A percentile compares a stretch with the other conserved stretches of the same genome.
phyloP scores from a whole-genome alignment of 37 sponge, comb jelly and placozoan genomes.

The Aphrocallistes beatrix region DNA sequence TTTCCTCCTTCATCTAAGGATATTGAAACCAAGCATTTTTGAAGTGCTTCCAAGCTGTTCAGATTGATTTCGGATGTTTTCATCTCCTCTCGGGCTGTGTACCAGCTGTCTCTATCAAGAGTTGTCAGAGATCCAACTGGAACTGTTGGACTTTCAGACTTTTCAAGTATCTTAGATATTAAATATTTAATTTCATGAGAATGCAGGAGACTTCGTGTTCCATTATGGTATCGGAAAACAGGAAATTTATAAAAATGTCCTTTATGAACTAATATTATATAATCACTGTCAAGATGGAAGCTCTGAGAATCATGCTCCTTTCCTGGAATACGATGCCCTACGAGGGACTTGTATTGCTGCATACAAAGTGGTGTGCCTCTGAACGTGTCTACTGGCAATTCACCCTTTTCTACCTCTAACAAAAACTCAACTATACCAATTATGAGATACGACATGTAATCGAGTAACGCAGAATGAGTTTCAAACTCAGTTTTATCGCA shows the following conservation, averaged over 20 bases:
- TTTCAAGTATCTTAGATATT: background rate
- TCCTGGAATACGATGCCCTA: background rate
- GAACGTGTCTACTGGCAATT: background rate
- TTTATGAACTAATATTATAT: background rate
- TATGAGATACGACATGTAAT: background rate
- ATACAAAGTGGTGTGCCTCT: background rate
- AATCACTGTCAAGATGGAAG: background rate
- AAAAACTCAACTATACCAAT: background rate
- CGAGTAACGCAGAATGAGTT: background rate
- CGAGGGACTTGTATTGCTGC: background rate
- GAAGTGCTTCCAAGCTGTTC: background rate
- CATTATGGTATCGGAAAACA: background rate
- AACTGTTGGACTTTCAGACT: background rate
- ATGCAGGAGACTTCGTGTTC: background rate
- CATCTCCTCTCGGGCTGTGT: background rate
- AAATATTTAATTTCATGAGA: conserved; percentile 8
- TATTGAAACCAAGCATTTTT: background rate
- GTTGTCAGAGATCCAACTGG: background rate
- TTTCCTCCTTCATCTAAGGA: background rate
- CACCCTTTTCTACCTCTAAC: background rate
- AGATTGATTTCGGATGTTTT: background rate
- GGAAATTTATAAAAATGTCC: background rate
- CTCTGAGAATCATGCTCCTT: background rate
- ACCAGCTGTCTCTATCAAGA: background rate
- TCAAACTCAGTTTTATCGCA: background rate